phyloP scores from a whole-genome alignment of 35 echinoderm and acorn worm species.

The Nesometra sesokonis region DNA sequence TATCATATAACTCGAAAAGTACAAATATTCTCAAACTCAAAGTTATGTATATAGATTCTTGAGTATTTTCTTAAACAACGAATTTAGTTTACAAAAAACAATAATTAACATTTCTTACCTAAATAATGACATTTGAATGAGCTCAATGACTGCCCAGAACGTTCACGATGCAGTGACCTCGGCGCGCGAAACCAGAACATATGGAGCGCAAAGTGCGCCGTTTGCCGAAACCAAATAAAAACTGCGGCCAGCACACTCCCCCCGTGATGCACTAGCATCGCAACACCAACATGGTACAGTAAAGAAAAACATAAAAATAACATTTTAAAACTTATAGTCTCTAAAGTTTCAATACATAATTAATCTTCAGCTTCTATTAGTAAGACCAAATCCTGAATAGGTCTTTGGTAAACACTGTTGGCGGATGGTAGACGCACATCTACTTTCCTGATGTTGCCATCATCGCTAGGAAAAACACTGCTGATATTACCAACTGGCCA shows the following conservation, averaged over 20 bases:
- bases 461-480: neutral
- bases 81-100: too few species aligned
- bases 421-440: neutral
- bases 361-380: neutral
- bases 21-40: too few species aligned
- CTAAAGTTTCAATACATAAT: neutral
- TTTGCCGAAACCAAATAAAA: too few species aligned
- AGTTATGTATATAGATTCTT: too few species aligned
- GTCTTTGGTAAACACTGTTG: neutral
- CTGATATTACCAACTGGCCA: neutral
- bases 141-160: too few species aligned
- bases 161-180: too few species aligned
- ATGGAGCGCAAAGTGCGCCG: too few species aligned
- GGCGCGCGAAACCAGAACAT: too few species aligned
- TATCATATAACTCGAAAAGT: too few species aligned
- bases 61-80: too few species aligned
- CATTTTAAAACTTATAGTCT: neutral
- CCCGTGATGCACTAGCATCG: neutral
- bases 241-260: neutral
- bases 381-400: neutral
- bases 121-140: too few species aligned
- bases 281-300: neutral
- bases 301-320: neutral
- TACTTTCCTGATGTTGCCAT: neutral
- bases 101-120: too few species aligned